These are phyloP conservation scores for Megalops atlanticus DNA, from an alignment of 2,113 vertebrate genomes.

Conservation along the genomic window DNA sequence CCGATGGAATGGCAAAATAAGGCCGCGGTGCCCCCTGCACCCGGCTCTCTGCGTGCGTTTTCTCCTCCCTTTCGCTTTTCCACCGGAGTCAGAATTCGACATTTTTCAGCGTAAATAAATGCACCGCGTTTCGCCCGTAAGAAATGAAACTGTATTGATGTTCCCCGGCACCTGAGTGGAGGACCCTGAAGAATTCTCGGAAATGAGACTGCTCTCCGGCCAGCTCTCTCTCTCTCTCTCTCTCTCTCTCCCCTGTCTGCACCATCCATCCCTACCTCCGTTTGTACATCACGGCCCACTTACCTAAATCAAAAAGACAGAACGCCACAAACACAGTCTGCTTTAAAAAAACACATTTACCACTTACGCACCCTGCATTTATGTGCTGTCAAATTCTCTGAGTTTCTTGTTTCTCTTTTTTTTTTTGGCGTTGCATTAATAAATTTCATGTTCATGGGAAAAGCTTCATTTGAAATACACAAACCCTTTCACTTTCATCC, in stretches of 20 bases:
- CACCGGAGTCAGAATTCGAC: background rate
- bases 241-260: conserved; percentile 31
- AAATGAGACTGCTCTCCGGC: conserved; percentile 37
- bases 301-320: background rate
- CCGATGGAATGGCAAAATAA: conserved; percentile 62
- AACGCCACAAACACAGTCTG: background rate
- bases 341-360: background rate
- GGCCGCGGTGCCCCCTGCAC: conserved; percentile 52
- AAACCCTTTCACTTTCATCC: too few species aligned
- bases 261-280: background rate
- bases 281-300: background rate
- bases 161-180: background rate
- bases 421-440: too few species aligned
- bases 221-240: background rate
- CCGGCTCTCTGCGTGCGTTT: conserved; percentile 10
- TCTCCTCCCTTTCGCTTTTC: background rate
- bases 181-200: background rate
- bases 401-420: too few species aligned
- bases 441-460: too few species aligned
- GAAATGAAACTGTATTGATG: background rate
- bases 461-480: too few species aligned
- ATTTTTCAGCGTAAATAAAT: background rate
- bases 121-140: background rate
- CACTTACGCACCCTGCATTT: too few species aligned
- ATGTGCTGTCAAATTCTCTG: too few species aligned